Percentiles rank a stretch among this genome's conserved stretches.
Conservation (phyloP, 1,140 invertebrate species). For the Papilio aristodemus region DNA sequence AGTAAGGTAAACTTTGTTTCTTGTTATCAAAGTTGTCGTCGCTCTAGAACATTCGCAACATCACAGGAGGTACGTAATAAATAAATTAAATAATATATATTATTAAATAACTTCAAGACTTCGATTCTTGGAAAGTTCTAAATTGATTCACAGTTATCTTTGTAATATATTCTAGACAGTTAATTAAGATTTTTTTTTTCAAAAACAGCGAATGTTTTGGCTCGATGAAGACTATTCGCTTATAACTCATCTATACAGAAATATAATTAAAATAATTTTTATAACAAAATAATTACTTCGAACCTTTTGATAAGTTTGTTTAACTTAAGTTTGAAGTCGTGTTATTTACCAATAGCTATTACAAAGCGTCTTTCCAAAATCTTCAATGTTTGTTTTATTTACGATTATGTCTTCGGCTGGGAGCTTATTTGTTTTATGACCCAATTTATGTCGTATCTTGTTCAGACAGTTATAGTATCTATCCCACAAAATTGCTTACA, state of each 20-base stretch:
- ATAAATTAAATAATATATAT: constrained; percentile 5
- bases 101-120: constrained; percentile 10
- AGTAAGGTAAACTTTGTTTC: constrained; percentile 1
- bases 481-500: constrained; percentile 16
- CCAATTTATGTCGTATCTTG: constrained; percentile 16
- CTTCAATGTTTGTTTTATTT: constrained; percentile 21
- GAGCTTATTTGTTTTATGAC: constrained; percentile 19
- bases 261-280: neutral
- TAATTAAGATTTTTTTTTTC: too few species aligned
- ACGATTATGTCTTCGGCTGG: constrained; percentile 13
- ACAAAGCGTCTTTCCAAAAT: neutral
- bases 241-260: neutral
- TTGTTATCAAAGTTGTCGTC: constrained; percentile 10
- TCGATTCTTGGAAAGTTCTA: neutral
- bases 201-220: neutral
- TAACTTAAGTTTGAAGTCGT: neutral
- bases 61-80: constrained; percentile 3
- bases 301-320: neutral
- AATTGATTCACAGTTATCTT: too few species aligned
- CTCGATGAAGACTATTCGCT: neutral
- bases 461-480: constrained; percentile 1
- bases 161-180: too few species aligned
- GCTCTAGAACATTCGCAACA: constrained; percentile 9
- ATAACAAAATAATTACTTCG: neutral
- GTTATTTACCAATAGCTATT: neutral